Base-by-base conservation (phyloP, 35 echinoderm and acorn worm species). In the Chiridota heheva region DNA sequence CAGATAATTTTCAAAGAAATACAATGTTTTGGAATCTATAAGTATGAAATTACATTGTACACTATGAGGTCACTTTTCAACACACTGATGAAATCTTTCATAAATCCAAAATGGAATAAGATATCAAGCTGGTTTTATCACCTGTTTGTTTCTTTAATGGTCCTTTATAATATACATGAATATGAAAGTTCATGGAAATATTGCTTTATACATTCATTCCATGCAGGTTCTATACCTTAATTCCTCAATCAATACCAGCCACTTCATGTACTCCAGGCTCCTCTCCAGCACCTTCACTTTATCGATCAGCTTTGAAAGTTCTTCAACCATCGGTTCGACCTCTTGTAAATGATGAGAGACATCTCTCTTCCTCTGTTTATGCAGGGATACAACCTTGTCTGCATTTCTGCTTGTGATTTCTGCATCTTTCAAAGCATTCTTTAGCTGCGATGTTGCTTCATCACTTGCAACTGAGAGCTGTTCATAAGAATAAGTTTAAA, bases 211-310 rank as follows among this genome's bases (percentile, higher is more conserved):
- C n/a, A n/a, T n/a, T n/a, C n/a, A n/a, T n/a, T n/a, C n/a, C n/a
- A n/a, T n/a, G n/a, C n/a, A n/a, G n/a, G n/a, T n/a, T n/a, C n/a
- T n/a, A n/a, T 51, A 98, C 95, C 95, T 98, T 24, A 98, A 49
- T 20, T 98, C 63, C 70, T 98, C 84, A 1, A 98, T 86, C 44
- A 91, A 58, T 7, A 84, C 89, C 40, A 98, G 44, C 95, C 89
- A 98, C 64, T 98, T 98, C 79, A 98, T 81, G 44, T 98, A 98
- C 18, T 91, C 85, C 88, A 98, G 75, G 62, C 88, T 91, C 45
- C 81, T 91, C 53, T 98, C 95, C 4, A 98, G 76, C 45, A 87
- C 95, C 57, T 91, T 87, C 2, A 98, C 89, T 49, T 92, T 75
- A 24, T 63, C 60, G 2, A 86, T 83, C 69, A 88, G 62, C 40